A percentile compares a stretch with the other conserved stretches of the same genome.
Conservation (phyloP, 2,888 invertebrate species). For the Plemyria rubiginata region DNA sequence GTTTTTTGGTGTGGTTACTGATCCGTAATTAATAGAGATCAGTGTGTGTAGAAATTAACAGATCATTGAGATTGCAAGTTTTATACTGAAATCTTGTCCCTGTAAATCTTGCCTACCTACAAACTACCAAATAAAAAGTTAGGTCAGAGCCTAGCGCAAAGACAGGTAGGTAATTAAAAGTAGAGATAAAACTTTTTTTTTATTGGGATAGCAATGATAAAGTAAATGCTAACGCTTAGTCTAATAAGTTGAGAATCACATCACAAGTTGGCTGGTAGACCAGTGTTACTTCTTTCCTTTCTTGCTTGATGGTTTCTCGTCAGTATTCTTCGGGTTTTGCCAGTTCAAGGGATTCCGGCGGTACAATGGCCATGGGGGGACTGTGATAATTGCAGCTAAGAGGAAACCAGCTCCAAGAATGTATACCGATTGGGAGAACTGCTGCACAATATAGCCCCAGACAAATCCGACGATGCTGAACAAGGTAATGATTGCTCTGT, state of each 20-base stretch:
- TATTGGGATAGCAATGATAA: slow-evolving; percentile 3
- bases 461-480: slow-evolving; percentile 96
- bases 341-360: slow-evolving; percentile 94
- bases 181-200: neutral
- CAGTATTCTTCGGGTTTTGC: slow-evolving; percentile 89
- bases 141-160: too few relatives aligned
- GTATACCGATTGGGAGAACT: slow-evolving; percentile 97
- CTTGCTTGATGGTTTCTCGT: slow-evolving; percentile 77
- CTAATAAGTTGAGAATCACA: slow-evolving; percentile 37
- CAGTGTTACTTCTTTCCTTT: slow-evolving; percentile 80
- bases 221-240: slow-evolving; percentile 33
- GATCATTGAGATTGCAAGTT: too few relatives aligned
- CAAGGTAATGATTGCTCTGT: slow-evolving; percentile 94
- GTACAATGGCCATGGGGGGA: slow-evolving; percentile 99
- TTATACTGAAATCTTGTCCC: too few relatives aligned
- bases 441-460: slow-evolving; percentile 97
- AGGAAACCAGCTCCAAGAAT: slow-evolving; percentile 96
- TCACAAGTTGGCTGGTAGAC: slow-evolving; percentile 10
- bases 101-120: too few relatives aligned
- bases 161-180: neutral
- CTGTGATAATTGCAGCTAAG: slow-evolving; percentile 92
- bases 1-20: too few relatives aligned
- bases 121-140: too few relatives aligned
- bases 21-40: too few relatives aligned
- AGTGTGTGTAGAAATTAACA: too few relatives aligned